Evolutionary conservation across 2,113 vertebrate genomes (phyloP).

Genomic region (Oreochromis aureus): DNA sequence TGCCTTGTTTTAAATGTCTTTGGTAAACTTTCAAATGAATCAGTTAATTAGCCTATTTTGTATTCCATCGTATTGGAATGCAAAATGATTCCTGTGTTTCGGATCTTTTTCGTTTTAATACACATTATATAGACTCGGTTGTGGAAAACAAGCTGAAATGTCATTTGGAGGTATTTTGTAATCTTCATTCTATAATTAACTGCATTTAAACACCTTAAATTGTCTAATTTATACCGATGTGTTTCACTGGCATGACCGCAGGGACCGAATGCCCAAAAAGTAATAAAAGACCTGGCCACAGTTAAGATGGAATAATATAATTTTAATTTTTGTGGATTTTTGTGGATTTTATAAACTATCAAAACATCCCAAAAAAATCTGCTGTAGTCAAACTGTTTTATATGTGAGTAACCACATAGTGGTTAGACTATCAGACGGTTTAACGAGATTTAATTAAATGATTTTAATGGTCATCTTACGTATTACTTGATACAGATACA

Average conservation of each 20-base stretch:
- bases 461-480: neutral
- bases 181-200: neutral
- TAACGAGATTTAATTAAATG: neutral
- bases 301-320: neutral
- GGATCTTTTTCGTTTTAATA: neutral
- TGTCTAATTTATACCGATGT: neutral
- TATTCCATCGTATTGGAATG: neutral
- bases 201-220: neutral
- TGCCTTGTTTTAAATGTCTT: neutral
- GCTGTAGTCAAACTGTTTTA: neutral
- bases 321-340: neutral
- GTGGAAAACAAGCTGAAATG: neutral
- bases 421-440: neutral
- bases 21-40: neutral
- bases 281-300: neutral
- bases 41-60: neutral
- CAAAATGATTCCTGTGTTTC: neutral
- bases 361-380: neutral
- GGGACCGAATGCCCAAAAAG: neutral
- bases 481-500: neutral
- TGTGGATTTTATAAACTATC: neutral
- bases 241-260: neutral
- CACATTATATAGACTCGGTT: neutral
- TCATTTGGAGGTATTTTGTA: neutral
- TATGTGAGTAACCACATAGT: neutral